Conservation (phyloP, 2,888 invertebrate species). For the Andrena fulva region DNA sequence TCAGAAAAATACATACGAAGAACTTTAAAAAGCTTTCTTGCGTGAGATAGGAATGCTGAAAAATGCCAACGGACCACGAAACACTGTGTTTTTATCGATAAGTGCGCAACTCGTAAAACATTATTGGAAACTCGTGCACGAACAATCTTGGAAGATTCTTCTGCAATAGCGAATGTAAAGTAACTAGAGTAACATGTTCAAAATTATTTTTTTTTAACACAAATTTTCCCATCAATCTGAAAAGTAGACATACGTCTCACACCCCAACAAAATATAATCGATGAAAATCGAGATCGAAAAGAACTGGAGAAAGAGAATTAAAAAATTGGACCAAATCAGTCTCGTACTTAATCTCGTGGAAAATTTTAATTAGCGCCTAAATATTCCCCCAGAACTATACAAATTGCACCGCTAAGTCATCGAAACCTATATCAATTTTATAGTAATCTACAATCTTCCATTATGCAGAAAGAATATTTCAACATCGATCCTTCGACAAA, state of each 20-base stretch:
- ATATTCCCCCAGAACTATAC: neutral
- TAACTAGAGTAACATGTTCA: neutral
- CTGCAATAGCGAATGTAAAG: neutral
- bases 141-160: conserved; percentile 29
- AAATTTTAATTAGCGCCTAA: neutral
- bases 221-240: no score
- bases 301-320: neutral
- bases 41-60: conserved; percentile 57
- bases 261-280: neutral
- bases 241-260: no score
- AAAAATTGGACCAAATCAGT: neutral
- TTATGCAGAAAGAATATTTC: conserved; percentile 20
- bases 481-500: neutral
- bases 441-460: neutral
- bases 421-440: neutral
- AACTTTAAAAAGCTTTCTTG: conserved; percentile 5
- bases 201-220: no score
- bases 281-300: neutral
- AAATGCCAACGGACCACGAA: conserved; percentile 37
- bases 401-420: conserved; percentile 2
- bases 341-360: neutral
- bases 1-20: conserved; percentile 8
- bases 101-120: conserved; percentile 19
- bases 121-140: neutral
- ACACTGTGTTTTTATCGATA: conserved; percentile 21